Base-by-base conservation (phyloP, 2,888 invertebrate genomes). In the Apotomis betuletana region DNA sequence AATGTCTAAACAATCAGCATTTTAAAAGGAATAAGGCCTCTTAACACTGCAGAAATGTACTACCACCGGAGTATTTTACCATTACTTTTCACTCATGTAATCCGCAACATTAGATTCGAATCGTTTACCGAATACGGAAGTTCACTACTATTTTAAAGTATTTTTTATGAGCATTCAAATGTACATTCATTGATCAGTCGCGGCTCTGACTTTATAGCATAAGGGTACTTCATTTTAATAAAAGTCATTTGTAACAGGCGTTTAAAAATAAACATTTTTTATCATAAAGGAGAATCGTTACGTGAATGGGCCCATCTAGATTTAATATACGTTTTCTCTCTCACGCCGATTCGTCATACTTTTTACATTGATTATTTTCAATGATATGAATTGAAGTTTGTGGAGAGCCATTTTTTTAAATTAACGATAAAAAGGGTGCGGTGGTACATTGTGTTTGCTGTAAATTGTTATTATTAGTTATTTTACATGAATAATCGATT, bases 321-420 rank as follows among this genome's bases (percentile, higher is more conserved):
- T 79, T 80, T 80, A 77, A 85, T 87, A 86, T 88, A 46, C 54
- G 58, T 72, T 67, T 71, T 87, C 81, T 85, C 83, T 87, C 83
- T 87, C 84, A 87, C 78, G 81, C 77, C 74, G 79, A 89, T 92
- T 90, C 87, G 90, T 87, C 87, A 91, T 79, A 86, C 87, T 87
- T 87, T 87, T 90, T 86, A 86, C 83, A 81, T 87, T 80, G 80
- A 87, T 88, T 87, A 83, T 85, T 83, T 77, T 84, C 87, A 86
- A 86, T 87, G 81, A 74, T 67, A 77, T 67, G 63, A 81, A 81
- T 77, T 81, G 80, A 82, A 83, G 73, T 73, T 44, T 67, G 63
- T 57, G 62, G 65, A 69, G 65, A 72, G 75, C 73, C 72, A 76
- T 79, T 78, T 80, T 79, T 77, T 72, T 72, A 78, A 75, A 70